These are phyloP conservation scores for Drusus annulatus DNA, from an alignment of 1,140 invertebrate species.

Conservation along the genomic window DNA sequence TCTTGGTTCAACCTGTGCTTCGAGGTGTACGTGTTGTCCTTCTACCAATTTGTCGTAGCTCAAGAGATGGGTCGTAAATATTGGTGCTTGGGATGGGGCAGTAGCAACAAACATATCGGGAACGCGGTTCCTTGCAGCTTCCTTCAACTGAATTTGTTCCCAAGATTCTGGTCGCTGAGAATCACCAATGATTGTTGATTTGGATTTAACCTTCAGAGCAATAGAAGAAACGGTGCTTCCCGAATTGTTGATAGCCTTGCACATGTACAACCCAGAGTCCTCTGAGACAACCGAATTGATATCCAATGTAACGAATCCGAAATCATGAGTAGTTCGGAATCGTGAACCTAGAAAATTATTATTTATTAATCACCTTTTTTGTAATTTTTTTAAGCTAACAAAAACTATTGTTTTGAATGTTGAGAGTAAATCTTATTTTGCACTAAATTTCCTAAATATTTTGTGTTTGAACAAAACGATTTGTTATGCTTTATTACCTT, in stretches of 20 bases:
- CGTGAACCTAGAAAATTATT: slow-evolving; percentile 77
- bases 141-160: slow-evolving; percentile 91
- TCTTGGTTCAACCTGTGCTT: slow-evolving; percentile 96
- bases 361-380: too few relatives aligned
- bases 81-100: slow-evolving; percentile 87
- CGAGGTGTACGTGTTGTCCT: slow-evolving; percentile 92
- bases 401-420: too few relatives aligned
- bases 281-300: slow-evolving; percentile 90
- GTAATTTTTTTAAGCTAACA: too few relatives aligned
- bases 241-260: slow-evolving; percentile 91
- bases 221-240: slow-evolving; percentile 94
- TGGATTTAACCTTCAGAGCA: slow-evolving; percentile 87
- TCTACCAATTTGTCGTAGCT: slow-evolving; percentile 90
- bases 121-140: slow-evolving; percentile 90
- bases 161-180: slow-evolving; percentile 89
- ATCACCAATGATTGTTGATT: slow-evolving; percentile 84
- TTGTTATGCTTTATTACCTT: too few relatives aligned
- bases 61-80: slow-evolving; percentile 92
- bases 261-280: slow-evolving; percentile 94
- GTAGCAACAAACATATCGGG: slow-evolving; percentile 88
- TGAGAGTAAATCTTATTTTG: too few relatives aligned
- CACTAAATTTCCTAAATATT: too few relatives aligned
- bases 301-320: slow-evolving; percentile 94
- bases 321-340: slow-evolving; percentile 92
- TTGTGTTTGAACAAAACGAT: too few relatives aligned